phyloP scores from a whole-genome alignment of 2,888 invertebrate genomes.

The Agrochola circellaris region DNA sequence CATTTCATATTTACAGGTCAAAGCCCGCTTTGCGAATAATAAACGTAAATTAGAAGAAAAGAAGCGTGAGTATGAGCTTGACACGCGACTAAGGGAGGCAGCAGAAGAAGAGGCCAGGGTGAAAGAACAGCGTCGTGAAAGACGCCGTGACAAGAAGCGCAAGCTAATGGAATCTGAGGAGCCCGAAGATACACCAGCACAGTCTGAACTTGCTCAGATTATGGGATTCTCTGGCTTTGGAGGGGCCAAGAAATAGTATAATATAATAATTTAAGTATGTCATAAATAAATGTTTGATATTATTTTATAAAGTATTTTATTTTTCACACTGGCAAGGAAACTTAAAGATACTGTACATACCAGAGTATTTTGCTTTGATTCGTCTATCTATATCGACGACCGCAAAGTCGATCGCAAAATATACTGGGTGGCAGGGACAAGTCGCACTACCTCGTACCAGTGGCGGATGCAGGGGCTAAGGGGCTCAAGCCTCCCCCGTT shows the following conservation, averaged over 20 bases:
- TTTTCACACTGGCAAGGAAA: not conserved
- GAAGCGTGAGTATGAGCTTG: constrained; percentile 98
- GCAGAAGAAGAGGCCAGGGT: constrained; percentile 99
- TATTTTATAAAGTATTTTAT: constrained; percentile 18
- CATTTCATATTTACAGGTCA: constrained; percentile 88
- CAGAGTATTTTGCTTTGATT: not conserved
- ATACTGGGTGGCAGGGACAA: not conserved
- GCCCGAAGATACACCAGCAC: constrained; percentile 87
- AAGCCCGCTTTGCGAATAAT: constrained; percentile 97
- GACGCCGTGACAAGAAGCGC: constrained; percentile 96
- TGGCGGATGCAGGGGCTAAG: too few species aligned
- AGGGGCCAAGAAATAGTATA: constrained; percentile 93
- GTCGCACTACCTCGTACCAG: too few species aligned
- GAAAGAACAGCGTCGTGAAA: constrained; percentile 96
- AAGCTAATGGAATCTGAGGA: constrained; percentile 93
- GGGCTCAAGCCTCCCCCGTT: too few species aligned
- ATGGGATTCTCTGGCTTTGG: constrained; percentile 99
- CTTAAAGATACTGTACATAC: too few species aligned
- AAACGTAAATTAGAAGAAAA: constrained; percentile 98
- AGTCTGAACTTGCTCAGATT: constrained; percentile 95
- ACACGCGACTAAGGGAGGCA: constrained; percentile 96
- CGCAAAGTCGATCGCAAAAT: not conserved
- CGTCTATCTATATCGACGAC: not conserved
- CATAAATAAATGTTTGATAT: constrained; percentile 54
- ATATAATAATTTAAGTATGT: constrained; percentile 24